Base-by-base conservation (phyloP, 64 coral and sea anemone genomes). In the Dendrophyllia cribrosa region DNA sequence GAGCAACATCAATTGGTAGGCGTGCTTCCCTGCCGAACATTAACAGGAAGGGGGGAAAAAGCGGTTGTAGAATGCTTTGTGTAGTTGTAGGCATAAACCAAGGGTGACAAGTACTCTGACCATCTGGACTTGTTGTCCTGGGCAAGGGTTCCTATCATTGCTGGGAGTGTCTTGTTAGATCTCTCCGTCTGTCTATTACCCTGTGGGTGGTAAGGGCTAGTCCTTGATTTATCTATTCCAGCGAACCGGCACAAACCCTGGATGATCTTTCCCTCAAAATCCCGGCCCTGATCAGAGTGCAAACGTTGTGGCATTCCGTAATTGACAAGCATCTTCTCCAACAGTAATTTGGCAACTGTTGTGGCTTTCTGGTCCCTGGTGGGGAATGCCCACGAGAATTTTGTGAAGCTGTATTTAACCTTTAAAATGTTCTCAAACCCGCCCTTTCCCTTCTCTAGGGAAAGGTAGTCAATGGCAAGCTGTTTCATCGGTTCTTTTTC, bases 331-430 rank as follows among this genome's bases (percentile, higher is more conserved):
- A 88, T 21, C 22, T 93, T 88, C 80, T 93, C 91, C 85, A 83
- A 87, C 11, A 87, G 72, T 20, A 93, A 23, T 49, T 87, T 93
- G 14, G 91, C 92, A 23, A 94, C 92, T 24, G 92, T 94, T 61
- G 23, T 74, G 17, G 92, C 92, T 64, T 88, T 88, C 72, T 94
- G 92, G 58, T 94, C 77, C 20, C 85, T 63, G 55, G 70, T 85
- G 15, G 90, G 79, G 58, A 92, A 92, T 43, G 79, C 80, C 90
- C 89, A 91, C 3, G 92, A 62, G 58, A 88, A 88, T 58, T 88
- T 94, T 4, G 75, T 94, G 65, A 94, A 94, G 69, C 59, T 59
- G 66, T 82, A 74, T 53, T 64, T 94, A 8, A 88, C 76, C 1
- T 88, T 86, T 5, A 94, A 26, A 26, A 94, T 88, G 66, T 94